A percentile compares a stretch with the other conserved stretches of the same genome.
Conservation (phyloP, 2,888 invertebrate species). For the Tenthredo livida region DNA sequence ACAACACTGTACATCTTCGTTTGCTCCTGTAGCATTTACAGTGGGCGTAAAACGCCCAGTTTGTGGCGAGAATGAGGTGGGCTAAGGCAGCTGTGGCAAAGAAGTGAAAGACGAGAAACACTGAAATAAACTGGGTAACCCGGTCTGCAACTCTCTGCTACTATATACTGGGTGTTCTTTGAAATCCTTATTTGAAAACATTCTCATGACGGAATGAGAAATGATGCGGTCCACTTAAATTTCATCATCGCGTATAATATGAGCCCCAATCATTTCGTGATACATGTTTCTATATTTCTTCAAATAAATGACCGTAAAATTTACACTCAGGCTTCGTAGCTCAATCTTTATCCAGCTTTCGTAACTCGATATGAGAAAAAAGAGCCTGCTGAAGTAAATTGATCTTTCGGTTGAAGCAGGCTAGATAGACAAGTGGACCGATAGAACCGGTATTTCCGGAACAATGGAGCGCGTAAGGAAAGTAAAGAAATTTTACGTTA, state of each 20-base stretch:
- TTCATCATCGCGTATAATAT: background rate
- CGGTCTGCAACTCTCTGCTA: conserved; percentile 69
- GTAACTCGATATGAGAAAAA: background rate
- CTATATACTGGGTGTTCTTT: conserved; percentile 24
- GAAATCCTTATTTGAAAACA: background rate
- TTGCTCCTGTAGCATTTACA: conserved; percentile 4
- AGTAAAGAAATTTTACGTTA: background rate
- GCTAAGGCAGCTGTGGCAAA: conserved; percentile 3
- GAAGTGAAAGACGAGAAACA: conserved; percentile 45
- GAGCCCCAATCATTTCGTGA: background rate
- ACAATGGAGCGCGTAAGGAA: conserved; percentile 19
- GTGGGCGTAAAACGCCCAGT: conserved; percentile 51
- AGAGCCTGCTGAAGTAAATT: background rate
- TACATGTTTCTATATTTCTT: background rate
- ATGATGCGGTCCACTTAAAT: background rate
- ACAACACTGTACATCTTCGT: conserved; percentile 46
- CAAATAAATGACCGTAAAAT: no score
- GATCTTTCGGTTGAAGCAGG: background rate
- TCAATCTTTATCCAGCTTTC: background rate
- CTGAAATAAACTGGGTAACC: conserved; percentile 72
- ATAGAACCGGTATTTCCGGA: conserved; percentile 24
- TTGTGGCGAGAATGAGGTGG: conserved; percentile 41
- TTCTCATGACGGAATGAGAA: background rate
- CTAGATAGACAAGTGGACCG: conserved; percentile 15
- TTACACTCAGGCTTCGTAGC: background rate